phyloP scores from a whole-genome alignment of 2,888 invertebrate species.

The Melinaea menophilus region DNA sequence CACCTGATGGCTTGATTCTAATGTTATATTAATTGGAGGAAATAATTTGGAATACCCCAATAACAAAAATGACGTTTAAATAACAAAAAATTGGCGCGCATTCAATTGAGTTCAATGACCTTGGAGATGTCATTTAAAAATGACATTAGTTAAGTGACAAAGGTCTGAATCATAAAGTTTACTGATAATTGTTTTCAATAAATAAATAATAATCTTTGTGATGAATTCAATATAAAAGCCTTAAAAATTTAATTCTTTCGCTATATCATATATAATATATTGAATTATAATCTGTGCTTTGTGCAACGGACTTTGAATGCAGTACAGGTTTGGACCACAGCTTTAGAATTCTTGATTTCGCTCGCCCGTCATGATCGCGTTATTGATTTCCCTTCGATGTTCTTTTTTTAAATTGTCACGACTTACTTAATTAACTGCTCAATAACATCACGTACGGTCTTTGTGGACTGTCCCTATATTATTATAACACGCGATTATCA shows the following conservation, averaged over 20 bases:
- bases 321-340: not conserved
- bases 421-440: constrained; percentile 56
- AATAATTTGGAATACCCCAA: constrained; percentile 14
- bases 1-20: constrained; percentile 25
- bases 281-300: not conserved
- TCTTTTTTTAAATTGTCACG: constrained; percentile 26
- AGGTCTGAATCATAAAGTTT: too few species aligned
- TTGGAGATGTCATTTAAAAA: too few species aligned
- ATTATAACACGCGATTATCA: not conserved
- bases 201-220: too few species aligned
- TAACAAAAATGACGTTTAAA: not conserved
- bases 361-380: constrained; percentile 20
- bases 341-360: constrained; percentile 19
- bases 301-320: not conserved
- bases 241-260: too few species aligned
- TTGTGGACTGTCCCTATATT: constrained; percentile 25
- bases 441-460: constrained; percentile 57
- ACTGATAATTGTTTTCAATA: too few species aligned
- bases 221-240: too few species aligned
- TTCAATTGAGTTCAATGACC: not conserved
- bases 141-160: too few species aligned
- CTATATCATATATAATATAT: not conserved
- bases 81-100: not conserved
- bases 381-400: constrained; percentile 26
- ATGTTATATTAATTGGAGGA: constrained; percentile 26